A percentile compares a stretch with the other conserved stretches of the same genome.
Conservation (phyloP, 2,113 vertebrate species). For the Anguilla japonica region DNA sequence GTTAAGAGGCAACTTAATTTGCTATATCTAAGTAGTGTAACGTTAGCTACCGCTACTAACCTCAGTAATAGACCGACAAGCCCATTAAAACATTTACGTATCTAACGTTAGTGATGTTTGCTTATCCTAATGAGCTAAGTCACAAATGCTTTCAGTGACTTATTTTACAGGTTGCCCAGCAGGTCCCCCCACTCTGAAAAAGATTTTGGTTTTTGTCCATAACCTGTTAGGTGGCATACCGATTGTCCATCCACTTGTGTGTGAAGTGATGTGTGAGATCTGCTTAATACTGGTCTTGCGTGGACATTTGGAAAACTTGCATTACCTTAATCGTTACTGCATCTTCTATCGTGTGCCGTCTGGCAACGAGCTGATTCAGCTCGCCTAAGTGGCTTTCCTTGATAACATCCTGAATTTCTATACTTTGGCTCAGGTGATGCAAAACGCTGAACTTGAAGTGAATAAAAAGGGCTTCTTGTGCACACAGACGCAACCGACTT, state of each 20-base stretch:
- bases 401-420: background rate
- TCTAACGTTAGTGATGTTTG: background rate
- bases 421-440: background rate
- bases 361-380: background rate
- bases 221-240: background rate
- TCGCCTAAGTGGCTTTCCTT: background rate
- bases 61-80: background rate
- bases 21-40: too few relatives aligned
- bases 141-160: background rate
- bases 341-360: background rate
- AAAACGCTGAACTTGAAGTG: too few relatives aligned
- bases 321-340: background rate
- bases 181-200: background rate
- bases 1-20: background rate
- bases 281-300: background rate
- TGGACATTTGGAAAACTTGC: background rate
- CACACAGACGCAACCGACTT: background rate
- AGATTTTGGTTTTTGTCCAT: background rate
- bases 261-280: background rate
- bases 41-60: background rate
- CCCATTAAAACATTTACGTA: background rate
- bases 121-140: background rate
- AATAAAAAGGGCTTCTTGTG: background rate
- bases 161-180: background rate
- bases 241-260: background rate